Evolutionary conservation across 35 echinoderm and acorn worm species (phyloP), one percentile per base, ranked within the genome.

Genomic region (Apostichopus californicus): DNA sequence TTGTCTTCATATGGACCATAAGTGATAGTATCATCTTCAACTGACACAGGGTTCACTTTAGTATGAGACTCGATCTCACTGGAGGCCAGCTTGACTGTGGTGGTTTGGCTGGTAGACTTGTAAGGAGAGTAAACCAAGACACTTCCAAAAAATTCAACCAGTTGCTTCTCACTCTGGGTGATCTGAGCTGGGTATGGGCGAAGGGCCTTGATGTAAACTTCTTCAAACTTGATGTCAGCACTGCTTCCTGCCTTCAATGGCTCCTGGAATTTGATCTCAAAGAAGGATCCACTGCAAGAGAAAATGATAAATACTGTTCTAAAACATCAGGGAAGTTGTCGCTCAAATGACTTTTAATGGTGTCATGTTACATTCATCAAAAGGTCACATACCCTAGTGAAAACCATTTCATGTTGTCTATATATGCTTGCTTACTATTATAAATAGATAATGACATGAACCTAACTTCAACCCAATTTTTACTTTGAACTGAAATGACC

Each of bases 1-100:
- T 93, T 89, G 83, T 98, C 93, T 73, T 98, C 97, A 93, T 96
- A 98, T 28, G 97, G 95, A 5, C 97, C 97, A 95, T 96, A 98
- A 3, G 97, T 96, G 80, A 98, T 96, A 58, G 55, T 52, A 23
- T 96, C 94, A n/a, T 98, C 97, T 90, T 87, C 90, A 1, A 93
- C 83, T 56, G 95, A 89, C 0, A 94, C 95, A 81, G 97, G 97
- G 55, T 94, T 94, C 3, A 98, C 73, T 77, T 98, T 98, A 57
- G 80, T 96, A 81, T 85, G 83, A 8, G 75, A 98, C 72, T 98
- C 97, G 58, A 98, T 81, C 64, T 61, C 92, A 52, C 78, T 93
- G 52, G 96, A 96, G 10, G 97, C 90, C 65, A 96, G 61, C 86
- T 96, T 94, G 17, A 96, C 95, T 26, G 90, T 93, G 28, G 97